Evolutionary conservation across 2,888 invertebrate species (phyloP).

Genomic region (Dastarcus helophoroides): DNA sequence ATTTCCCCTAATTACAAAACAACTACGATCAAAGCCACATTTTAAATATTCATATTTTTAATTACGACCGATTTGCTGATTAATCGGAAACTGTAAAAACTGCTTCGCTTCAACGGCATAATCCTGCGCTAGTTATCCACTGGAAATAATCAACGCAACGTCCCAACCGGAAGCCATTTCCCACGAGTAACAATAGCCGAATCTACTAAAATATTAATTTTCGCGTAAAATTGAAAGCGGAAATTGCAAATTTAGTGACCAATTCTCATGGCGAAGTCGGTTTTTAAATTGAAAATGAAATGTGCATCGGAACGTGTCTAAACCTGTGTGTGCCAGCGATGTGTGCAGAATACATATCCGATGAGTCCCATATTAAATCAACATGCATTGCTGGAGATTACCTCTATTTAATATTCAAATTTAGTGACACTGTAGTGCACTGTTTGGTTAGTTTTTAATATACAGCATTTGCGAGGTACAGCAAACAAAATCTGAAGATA

Average conservation of each 20-base stretch:
- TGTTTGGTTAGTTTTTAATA: no score
- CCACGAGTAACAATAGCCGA: not conserved
- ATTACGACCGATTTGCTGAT: no score
- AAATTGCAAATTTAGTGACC: conserved; percentile 17
- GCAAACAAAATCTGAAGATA: no score
- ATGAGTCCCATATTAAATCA: conserved; percentile 27
- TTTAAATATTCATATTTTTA: no score
- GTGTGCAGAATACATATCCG: conserved; percentile 22
- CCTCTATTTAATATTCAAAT: conserved; percentile 21
- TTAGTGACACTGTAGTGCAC: conserved; percentile 9
- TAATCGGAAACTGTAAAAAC: no score
- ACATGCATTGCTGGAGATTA: conserved; percentile 20
- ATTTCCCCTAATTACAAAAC: no score
- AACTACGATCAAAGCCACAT: no score
- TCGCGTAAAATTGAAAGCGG: conserved; percentile 16
- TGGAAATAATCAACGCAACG: no score
- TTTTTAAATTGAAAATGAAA: conserved; percentile 21
- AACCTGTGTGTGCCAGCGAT: conserved; percentile 17
- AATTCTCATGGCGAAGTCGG: conserved; percentile 11
- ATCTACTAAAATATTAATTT: conserved; percentile 1
- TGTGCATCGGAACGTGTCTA: conserved; percentile 23
- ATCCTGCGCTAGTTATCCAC: no score
- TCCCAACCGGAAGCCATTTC: conserved; percentile 1
- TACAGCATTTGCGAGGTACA: no score
- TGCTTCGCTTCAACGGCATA: no score